phyloP scores from a whole-genome alignment of 92 coral and sea anemone species.

The Phenganax stokvisi region DNA sequence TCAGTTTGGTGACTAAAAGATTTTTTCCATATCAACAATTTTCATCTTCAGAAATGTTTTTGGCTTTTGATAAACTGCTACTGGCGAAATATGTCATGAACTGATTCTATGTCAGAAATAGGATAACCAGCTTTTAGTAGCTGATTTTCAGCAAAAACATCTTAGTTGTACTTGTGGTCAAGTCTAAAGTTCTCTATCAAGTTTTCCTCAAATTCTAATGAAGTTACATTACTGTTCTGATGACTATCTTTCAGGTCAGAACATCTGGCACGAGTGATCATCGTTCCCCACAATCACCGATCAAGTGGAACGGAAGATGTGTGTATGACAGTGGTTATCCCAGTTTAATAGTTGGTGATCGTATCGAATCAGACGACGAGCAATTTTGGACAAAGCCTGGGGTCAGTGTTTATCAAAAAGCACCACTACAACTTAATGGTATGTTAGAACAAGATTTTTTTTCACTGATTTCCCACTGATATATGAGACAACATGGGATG shows the following conservation, averaged over 20 bases:
- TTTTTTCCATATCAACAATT: no score
- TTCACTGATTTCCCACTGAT: no score
- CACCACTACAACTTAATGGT: slow-evolving; percentile 18
- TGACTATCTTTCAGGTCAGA: neutral
- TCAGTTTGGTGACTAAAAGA: no score
- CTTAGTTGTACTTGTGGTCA: no score
- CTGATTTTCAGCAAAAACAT: no score
- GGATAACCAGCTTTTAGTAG: no score
- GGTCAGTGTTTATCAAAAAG: neutral
- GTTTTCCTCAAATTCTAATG: neutral
- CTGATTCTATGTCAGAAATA: no score
- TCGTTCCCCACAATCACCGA: neutral
- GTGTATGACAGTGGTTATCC: slow-evolving; percentile 38
- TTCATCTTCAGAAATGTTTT: no score
- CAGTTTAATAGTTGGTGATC: slow-evolving; percentile 29
- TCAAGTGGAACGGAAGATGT: slow-evolving; percentile 29
- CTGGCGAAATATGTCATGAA: no score
- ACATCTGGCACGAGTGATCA: neutral
- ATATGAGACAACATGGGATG: no score
- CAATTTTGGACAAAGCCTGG: slow-evolving; percentile 23
- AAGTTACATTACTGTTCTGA: neutral
- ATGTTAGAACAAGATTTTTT: neutral
- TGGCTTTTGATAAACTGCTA: no score
- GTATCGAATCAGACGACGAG: slow-evolving; percentile 33
- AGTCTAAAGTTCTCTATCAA: neutral